Evolutionary conservation across 2,113 vertebrate species (phyloP).

Genomic region (Cyanocitta stelleri): DNA sequence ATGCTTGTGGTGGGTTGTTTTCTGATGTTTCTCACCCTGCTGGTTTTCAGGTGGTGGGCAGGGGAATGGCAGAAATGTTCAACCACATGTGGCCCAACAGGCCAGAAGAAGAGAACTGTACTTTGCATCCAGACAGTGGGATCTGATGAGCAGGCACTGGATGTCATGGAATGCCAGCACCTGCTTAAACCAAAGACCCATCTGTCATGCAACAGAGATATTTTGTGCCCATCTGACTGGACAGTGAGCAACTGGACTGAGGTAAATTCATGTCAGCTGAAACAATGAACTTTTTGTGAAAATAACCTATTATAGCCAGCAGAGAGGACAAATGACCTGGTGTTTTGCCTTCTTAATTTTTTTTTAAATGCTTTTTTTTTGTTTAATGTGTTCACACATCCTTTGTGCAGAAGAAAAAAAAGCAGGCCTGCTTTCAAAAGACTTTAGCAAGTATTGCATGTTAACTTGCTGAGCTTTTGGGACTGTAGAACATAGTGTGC

Average conservation of each 20-base stretch:
- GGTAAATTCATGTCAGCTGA: conserved; percentile 55
- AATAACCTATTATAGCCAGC: background rate
- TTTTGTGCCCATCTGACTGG: conserved; percentile 90
- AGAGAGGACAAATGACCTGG: background rate
- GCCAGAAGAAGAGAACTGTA: conserved; percentile 86
- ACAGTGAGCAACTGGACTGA: conserved; percentile 88
- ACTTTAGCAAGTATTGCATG: background rate
- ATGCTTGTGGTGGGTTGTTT: background rate
- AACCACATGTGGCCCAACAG: conserved; percentile 81
- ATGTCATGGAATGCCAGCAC: conserved; percentile 81
- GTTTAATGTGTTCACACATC: background rate
- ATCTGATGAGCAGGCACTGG: conserved; percentile 87
- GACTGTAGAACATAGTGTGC: rapidly evolving
- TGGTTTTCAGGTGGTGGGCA: conserved; percentile 88
- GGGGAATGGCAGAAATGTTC: conserved; percentile 95
- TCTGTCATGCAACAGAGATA: conserved; percentile 87
- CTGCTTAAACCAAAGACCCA: conserved; percentile 87
- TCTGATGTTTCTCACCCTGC: background rate
- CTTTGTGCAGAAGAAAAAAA: background rate
- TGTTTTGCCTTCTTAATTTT: background rate
- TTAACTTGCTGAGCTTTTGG: background rate
- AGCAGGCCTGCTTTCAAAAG: background rate
- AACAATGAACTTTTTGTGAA: background rate
- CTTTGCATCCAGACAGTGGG: conserved; percentile 87
- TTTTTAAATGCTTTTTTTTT: background rate